Evolutionary conservation across 2,888 invertebrate genomes (phyloP).

Genomic region (Chrysodeixis includens): DNA sequence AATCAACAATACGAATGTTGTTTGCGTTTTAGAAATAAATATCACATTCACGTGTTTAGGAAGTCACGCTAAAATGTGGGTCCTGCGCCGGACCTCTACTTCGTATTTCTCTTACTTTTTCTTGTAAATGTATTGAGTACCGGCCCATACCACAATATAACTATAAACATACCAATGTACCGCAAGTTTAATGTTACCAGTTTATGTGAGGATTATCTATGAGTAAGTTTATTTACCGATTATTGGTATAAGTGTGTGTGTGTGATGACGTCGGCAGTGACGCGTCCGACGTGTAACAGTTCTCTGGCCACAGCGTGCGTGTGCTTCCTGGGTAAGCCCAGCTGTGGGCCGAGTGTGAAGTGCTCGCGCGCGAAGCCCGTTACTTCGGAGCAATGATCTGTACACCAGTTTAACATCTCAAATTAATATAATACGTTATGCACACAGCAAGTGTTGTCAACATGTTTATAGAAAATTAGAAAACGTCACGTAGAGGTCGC

Average conservation of each 20-base stretch:
- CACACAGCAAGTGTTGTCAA: neutral
- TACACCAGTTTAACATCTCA: neutral
- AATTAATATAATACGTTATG: neutral
- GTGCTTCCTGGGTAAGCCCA: neutral
- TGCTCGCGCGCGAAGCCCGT: neutral
- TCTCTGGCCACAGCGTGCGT: neutral
- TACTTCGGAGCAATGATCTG: neutral
- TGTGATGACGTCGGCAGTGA: neutral
- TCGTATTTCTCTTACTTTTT: too few species aligned
- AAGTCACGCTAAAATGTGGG: too few species aligned
- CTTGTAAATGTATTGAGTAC: too few species aligned
- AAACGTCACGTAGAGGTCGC: conserved; percentile 1
- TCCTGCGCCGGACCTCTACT: too few species aligned
- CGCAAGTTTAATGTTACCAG: too few species aligned
- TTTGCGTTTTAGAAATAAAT: too few species aligned
- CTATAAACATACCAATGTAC: too few species aligned
- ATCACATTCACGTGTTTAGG: too few species aligned
- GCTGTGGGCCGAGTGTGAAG: neutral
- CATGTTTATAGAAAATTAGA: conserved; percentile 1
- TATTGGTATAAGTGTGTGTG: neutral
- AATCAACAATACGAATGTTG: too few species aligned
- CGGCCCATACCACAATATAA: too few species aligned
- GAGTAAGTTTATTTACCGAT: too few species aligned
- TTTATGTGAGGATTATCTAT: neutral
- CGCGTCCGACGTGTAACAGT: neutral